Conservation (phyloP, 1,140 invertebrate genomes). For the Brachionus rotundiformis region DNA sequence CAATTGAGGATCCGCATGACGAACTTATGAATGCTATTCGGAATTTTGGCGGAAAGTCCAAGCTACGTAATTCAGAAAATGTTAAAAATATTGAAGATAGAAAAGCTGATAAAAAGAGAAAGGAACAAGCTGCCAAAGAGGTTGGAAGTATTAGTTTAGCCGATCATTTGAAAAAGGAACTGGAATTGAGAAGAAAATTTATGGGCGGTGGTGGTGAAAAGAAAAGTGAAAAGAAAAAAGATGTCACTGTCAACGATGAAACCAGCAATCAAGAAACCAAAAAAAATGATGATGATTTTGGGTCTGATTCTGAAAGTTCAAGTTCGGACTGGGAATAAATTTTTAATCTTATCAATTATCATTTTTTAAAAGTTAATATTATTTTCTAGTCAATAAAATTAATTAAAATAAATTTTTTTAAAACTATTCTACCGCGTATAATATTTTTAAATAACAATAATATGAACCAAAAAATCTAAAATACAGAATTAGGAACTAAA, state of each 20-base stretch:
- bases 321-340: constrained; percentile 5
- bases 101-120: constrained; percentile 28
- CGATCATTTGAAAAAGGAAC: constrained; percentile 19
- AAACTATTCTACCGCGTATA: no score
- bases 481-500: no score
- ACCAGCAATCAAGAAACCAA: not conserved
- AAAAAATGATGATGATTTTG: not conserved
- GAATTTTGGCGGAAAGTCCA: constrained; percentile 41
- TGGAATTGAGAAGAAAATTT: constrained; percentile 35
- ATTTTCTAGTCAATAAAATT: constrained; percentile 24
- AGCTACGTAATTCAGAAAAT: not conserved
- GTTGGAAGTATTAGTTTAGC: constrained; percentile 20
- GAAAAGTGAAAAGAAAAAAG: constrained; percentile 5
- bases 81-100: constrained; percentile 49
- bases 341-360: not conserved
- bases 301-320: not conserved
- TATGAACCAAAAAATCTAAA: no score
- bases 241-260: not conserved
- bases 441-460: no score
- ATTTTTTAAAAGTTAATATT: not conserved
- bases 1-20: not conserved
- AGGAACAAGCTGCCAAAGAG: constrained; percentile 45
- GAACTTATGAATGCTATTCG: constrained; percentile 24
- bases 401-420: not conserved
- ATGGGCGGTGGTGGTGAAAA: constrained; percentile 3